Base-by-base conservation (phyloP, 2,797 vertebrate species). In the Argentina silus region DNA sequence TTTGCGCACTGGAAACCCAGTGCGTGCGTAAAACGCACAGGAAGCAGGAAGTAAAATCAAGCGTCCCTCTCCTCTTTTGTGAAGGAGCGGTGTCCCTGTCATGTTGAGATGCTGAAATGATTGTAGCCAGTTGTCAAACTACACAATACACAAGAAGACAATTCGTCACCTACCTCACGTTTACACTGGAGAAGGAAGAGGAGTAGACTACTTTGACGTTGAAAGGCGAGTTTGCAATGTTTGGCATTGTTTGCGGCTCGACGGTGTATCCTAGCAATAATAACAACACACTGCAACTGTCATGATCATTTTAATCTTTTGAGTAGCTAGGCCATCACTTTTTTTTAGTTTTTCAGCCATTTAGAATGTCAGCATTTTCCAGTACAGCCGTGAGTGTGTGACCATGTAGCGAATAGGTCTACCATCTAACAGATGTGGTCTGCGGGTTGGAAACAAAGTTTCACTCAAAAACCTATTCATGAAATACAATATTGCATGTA, bases 31-130 rank as follows among this genome's bases (percentile, higher is more conserved):
- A 19, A 61, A 64, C 59, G 70, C 70, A 62, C 70, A 21, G 70
- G 70, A 72, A 72, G 59, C 47, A 51, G 70, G 70, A 72, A 72
- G 70, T 72, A 42, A 47, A 36, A 51, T 42, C 47, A 23, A 27
- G 48, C 51, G 60, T 19, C 21, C 3, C 11, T 48, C 44, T 62
- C 69, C 14, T 61, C 57, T 56, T 63, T 50, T 71, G 45, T 42
- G 45, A 51, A 27, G 27, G 53, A 63, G 27, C 19, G 44, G 69
- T 50, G 21, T 23, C 57, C 50, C 11, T 59, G n/a, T 60, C 27
- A 59, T 36, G 50, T 51, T 21, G 48, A 43, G 47, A 51, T 27
- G 48, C 59, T 21, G 51, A 48, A 51, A 62, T 48, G 19, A 70
- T 64, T 70, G 48, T n/a, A 62, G 45, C 44, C 21, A 11, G 12